Evolutionary conservation across 2,113 vertebrate species (phyloP), one percentile per base, ranked within the genome.

Genomic region (Oceanites oceanicus): DNA sequence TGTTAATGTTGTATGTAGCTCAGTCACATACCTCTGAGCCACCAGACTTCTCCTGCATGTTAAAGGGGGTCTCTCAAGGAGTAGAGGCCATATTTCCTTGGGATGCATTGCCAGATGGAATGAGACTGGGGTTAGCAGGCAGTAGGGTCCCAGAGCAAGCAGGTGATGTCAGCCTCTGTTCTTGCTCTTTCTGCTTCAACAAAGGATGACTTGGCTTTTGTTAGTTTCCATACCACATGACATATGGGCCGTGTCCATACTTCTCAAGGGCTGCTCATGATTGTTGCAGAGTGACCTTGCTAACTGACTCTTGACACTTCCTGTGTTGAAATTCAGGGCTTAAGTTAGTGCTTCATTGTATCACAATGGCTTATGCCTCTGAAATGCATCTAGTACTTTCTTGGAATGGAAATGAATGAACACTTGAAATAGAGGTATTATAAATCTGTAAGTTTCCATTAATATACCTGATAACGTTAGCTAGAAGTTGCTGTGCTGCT

Each of bases 371-470:
- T 96, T 81, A 59, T 81, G 76, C 87, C 76, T 93, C 84, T 93
- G 92, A 92, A 94, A 58, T 62, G 52, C 90, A 80, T 92, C 73
- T 92, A 47, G 44, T 93, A 72, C 61, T 95, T 92, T 95, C 59
- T 74, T 85, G 40, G 61, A 91, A 87, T 84, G 91, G 70, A 96
- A 95, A 73, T 89, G 73, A 96, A 87, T 82, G 96, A 97, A 97
- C 96, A 96, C 96, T 96, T 97, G 96, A 96, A 96, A 96, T 96
- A 96, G 91, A 96, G 91, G 25, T 73, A n/a, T 55, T 80, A 20
- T 18, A 36, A 74, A 55, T 50, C 29, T 56, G n/a, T 26, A 67
- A 2, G n/a, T 65, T 91, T 72, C 47, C 19, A 11, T 29, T 11
- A 1, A n/a, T 77, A 10, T 3, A 50, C 18, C 9, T 63, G 55